These are phyloP conservation scores for Drosophila multiciliata DNA, from an alignment of 2,888 invertebrate species.

Conservation along the genomic window DNA sequence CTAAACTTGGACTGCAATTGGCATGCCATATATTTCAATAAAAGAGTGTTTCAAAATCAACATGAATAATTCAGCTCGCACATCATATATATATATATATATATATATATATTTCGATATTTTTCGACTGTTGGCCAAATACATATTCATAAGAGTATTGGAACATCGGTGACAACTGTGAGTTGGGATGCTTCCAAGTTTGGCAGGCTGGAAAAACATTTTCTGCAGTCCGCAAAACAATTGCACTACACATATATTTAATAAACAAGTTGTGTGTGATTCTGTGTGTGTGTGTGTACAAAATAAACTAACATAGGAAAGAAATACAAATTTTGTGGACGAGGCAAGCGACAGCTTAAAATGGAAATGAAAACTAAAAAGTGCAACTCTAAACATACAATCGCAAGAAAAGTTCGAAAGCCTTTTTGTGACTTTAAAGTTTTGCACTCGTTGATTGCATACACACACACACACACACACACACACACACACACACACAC, in stretches of 20 bases:
- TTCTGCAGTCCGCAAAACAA: slow-evolving; percentile 65
- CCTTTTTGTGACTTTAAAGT: slow-evolving; percentile 61
- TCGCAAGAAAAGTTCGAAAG: slow-evolving; percentile 41
- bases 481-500: background rate
- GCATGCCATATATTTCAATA: background rate
- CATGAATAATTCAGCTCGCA: background rate
- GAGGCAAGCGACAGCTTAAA: slow-evolving; percentile 36
- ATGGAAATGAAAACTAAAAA: slow-evolving; percentile 32
- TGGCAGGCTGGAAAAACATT: slow-evolving; percentile 48
- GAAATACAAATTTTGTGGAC: slow-evolving; percentile 26
- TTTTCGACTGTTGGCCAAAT: background rate
- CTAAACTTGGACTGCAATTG: background rate
- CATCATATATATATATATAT: background rate
- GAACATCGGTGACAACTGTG: slow-evolving; percentile 1
- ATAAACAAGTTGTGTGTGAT: slow-evolving; percentile 60
- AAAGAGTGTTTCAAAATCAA: background rate
- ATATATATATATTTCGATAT: no score
- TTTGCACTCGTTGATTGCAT: slow-evolving; percentile 21
- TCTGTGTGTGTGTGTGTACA: slow-evolving; percentile 22
- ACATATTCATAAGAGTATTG: slow-evolving; percentile 9
- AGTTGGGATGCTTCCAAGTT: background rate
- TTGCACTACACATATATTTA: slow-evolving; percentile 70
- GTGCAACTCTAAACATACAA: slow-evolving; percentile 49
- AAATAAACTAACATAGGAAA: slow-evolving; percentile 41
- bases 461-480: background rate